phyloP scores from a whole-genome alignment of 2,888 invertebrate species.

The Caenorhabditis sp. region DNA sequence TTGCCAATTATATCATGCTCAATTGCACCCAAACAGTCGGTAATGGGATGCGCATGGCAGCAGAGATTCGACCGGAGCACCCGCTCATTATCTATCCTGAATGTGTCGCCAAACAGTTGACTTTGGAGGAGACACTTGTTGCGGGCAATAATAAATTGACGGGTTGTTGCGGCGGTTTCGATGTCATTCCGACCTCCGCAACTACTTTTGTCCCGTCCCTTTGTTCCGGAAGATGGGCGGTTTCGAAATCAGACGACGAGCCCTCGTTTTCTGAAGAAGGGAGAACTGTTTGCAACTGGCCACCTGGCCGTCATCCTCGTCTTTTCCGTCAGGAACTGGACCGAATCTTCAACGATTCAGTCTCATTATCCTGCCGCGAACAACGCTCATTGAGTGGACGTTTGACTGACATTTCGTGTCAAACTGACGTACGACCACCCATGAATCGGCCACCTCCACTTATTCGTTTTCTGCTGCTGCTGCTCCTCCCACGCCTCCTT shows the following conservation, averaged over 20 bases:
- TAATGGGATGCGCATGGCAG: conserved; percentile 56
- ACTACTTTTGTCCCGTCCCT: conserved; percentile 11
- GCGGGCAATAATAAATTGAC: conserved; percentile 8
- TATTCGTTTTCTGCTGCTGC: conserved; percentile 24
- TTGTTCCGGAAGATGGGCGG: neutral
- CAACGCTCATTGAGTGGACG: conserved; percentile 53
- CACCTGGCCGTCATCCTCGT: neutral
- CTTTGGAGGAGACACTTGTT: neutral
- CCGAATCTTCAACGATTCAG: conserved; percentile 8
- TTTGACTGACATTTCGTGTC: conserved; percentile 56
- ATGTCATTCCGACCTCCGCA: conserved; percentile 2
- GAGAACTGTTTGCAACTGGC: no score
- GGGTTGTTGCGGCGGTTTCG: conserved; percentile 28
- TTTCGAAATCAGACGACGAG: neutral
- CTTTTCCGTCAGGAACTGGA: conserved; percentile 8
- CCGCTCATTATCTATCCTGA: conserved; percentile 8
- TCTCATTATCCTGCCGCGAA: conserved; percentile 34
- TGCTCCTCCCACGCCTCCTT: conserved; percentile 17
- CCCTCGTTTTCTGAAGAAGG: neutral
- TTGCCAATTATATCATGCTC: conserved; percentile 44
- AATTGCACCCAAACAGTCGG: conserved; percentile 27
- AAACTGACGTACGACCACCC: conserved; percentile 55
- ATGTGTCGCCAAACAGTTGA: neutral
- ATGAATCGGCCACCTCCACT: conserved; percentile 24
- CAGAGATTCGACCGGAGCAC: conserved; percentile 9